A percentile compares a stretch with the other conserved stretches of the same genome.
Evolutionary conservation across 2,888 invertebrate species (phyloP).

Genomic region (Julus scandinavius): DNA sequence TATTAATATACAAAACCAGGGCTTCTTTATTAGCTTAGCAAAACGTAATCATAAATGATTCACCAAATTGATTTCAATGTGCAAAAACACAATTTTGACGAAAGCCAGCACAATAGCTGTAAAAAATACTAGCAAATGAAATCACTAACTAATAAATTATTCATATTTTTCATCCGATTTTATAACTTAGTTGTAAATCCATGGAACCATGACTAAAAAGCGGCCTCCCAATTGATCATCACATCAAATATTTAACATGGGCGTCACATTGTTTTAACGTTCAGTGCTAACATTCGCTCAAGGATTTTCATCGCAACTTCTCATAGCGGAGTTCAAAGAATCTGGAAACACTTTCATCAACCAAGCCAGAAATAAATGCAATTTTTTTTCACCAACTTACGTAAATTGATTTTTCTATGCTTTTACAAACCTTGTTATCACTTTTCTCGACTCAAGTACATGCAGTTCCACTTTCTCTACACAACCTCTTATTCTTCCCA

Average conservation of each 20-base stretch:
- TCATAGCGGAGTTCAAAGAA: not conserved
- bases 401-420: conserved; percentile 15
- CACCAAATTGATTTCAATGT: not conserved
- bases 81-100: not conserved
- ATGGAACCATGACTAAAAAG: conserved; percentile 5
- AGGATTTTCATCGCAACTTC: not conserved
- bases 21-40: too few relatives aligned
- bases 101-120: not conserved
- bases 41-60: too few relatives aligned
- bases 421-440: not conserved
- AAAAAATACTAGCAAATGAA: not conserved
- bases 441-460: not conserved
- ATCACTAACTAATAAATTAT: conserved; percentile 4
- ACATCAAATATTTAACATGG: conserved; percentile 30
- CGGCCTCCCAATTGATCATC: not conserved
- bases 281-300: not conserved
- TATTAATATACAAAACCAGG: too few relatives aligned
- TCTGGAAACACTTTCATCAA: not conserved
- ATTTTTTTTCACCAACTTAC: conserved; percentile 18
- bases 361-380: not conserved
- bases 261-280: not conserved
- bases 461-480: not conserved
- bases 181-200: not conserved
- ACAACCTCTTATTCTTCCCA: not conserved
- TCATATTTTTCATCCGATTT: not conserved